phyloP scores from a whole-genome alignment of 1,140 invertebrate species.

The Drosophila melanica region DNA sequence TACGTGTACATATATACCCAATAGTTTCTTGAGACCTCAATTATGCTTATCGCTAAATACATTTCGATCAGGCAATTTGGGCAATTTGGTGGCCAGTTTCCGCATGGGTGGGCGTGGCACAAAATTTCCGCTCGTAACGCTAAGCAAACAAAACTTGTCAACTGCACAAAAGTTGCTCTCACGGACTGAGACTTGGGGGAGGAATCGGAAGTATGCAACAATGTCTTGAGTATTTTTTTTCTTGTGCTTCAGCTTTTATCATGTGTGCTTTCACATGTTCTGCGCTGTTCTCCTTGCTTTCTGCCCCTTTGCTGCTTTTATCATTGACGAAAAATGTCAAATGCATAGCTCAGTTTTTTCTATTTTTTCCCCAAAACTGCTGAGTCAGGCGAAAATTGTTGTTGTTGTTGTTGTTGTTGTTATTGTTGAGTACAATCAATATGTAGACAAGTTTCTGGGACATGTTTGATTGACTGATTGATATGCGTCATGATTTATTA shows the following conservation, averaged over 20 bases:
- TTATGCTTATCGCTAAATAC: slow-evolving; percentile 34
- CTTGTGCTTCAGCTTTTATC: slow-evolving; percentile 16
- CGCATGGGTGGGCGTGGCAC: slow-evolving; percentile 32
- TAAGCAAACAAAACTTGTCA: slow-evolving; percentile 67
- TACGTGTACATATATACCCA: no score
- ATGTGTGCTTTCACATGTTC: slow-evolving; percentile 33
- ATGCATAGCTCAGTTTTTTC: slow-evolving; percentile 60
- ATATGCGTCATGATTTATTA: slow-evolving; percentile 80
- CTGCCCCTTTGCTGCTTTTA: slow-evolving; percentile 35
- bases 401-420: slow-evolving; percentile 34
- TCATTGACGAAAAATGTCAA: slow-evolving; percentile 75
- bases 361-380: slow-evolving; percentile 12
- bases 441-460: slow-evolving; percentile 61
- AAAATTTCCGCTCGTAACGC: slow-evolving; percentile 26
- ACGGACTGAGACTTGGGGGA: slow-evolving; percentile 11
- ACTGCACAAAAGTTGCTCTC: slow-evolving; percentile 60
- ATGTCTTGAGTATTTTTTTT: slow-evolving; percentile 46
- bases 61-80: slow-evolving; percentile 43
- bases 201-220: slow-evolving; percentile 55
- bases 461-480: slow-evolving; percentile 76
- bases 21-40: not conserved
- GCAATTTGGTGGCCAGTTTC: slow-evolving; percentile 22
- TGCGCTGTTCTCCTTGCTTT: slow-evolving; percentile 11
- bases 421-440: slow-evolving; percentile 64
- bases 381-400: slow-evolving; percentile 66